Percentiles rank a stretch among this genome's conserved stretches.
Evolutionary conservation across 2,797 vertebrate species (phyloP).

Genomic region (Enteromius fasciolatus): DNA sequence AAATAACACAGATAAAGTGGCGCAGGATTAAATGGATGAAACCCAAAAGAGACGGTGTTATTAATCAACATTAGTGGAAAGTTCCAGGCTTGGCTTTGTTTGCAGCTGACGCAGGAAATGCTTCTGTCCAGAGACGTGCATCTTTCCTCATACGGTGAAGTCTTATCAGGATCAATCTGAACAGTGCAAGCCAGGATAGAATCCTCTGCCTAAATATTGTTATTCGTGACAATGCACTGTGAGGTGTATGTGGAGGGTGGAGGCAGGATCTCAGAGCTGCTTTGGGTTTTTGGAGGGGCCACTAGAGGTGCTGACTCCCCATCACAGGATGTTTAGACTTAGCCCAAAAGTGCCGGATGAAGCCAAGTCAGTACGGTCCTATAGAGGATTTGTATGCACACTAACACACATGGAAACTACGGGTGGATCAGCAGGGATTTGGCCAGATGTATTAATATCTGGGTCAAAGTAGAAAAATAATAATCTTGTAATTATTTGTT

Average conservation of each 20-base stretch:
- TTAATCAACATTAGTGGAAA: conserved; percentile 34
- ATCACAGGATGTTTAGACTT: conserved; percentile 35
- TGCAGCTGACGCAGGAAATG: conserved; percentile 47
- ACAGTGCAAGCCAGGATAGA: conserved; percentile 53
- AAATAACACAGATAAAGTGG: conserved; percentile 58
- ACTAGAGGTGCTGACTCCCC: not conserved
- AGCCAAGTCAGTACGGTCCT: not conserved
- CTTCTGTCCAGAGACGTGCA: conserved; percentile 47
- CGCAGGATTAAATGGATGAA: conserved; percentile 40
- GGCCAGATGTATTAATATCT: not conserved
- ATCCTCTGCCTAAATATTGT: conserved; percentile 49
- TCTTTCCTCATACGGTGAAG: conserved; percentile 62
- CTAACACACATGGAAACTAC: not conserved
- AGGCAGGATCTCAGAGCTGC: conserved; percentile 8
- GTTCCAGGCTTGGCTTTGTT: conserved; percentile 25
- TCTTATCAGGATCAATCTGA: conserved; percentile 9
- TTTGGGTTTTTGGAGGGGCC: not conserved
- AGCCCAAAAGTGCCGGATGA: not conserved
- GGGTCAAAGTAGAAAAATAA: not conserved
- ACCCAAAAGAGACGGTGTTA: conserved; percentile 18
- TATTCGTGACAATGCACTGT: conserved; percentile 23
- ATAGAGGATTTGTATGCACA: not conserved
- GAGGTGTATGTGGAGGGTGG: not conserved
- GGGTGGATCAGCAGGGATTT: not conserved
- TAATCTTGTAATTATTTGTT: not conserved